These are phyloP conservation scores for Odontamblyopus rebecca DNA, from an alignment of 2,797 vertebrate species.

Conservation along the genomic window DNA sequence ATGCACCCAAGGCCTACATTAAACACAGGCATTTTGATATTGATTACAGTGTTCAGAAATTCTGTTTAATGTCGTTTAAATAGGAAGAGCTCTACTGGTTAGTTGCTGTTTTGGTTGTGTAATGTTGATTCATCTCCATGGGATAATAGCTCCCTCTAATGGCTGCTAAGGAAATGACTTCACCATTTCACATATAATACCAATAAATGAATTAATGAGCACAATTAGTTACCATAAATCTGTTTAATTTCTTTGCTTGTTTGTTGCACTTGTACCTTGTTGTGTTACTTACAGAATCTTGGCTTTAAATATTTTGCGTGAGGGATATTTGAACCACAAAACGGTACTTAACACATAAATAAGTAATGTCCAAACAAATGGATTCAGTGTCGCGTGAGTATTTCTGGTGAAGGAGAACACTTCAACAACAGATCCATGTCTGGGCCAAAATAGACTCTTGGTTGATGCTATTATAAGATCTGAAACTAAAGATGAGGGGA, in stretches of 20 bases:
- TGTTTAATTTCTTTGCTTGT: neutral
- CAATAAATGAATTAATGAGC: neutral
- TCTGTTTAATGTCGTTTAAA: neutral
- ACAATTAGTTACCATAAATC: neutral
- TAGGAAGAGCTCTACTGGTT: neutral
- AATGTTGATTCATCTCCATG: neutral
- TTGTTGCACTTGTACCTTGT: neutral
- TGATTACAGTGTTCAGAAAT: neutral
- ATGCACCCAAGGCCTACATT: too few species aligned
- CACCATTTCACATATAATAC: neutral
- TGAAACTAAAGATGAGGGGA: slow-evolving; percentile 29
- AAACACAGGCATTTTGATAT: neutral
- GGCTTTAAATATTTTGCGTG: neutral
- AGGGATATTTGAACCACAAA: neutral
- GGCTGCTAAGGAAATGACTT: slow-evolving; percentile 27
- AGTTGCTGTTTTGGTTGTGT: slow-evolving; percentile 12
- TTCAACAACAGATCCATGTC: slow-evolving; percentile 9
- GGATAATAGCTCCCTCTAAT: slow-evolving; percentile 64
- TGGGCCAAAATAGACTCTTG: neutral
- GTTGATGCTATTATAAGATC: neutral
- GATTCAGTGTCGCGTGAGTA: slow-evolving; percentile 3
- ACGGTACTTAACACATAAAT: neutral
- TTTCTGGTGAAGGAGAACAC: slow-evolving; percentile 1
- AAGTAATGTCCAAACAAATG: slow-evolving; percentile 17
- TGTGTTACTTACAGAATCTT: neutral